Percentiles rank a stretch among this genome's conserved stretches.
These are phyloP conservation scores for Trachemys scripta DNA, from an alignment of 2,113 vertebrate genomes.

Conservation along the genomic window DNA sequence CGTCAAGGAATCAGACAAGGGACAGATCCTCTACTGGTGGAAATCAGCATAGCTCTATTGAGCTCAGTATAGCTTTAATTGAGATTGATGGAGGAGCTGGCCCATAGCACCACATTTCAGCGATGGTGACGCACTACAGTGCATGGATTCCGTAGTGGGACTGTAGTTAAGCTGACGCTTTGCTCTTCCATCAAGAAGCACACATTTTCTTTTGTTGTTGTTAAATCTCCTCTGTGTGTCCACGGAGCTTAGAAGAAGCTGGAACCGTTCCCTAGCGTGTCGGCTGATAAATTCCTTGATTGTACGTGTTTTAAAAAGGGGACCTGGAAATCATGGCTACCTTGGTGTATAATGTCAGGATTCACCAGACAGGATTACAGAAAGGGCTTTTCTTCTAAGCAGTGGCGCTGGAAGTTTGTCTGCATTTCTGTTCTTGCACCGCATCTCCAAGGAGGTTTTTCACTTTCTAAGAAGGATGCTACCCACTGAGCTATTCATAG, in stretches of 20 bases:
- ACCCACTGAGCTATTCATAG: conserved; percentile 84
- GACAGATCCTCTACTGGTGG: background rate
- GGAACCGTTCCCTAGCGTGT: background rate
- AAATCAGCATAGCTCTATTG: background rate
- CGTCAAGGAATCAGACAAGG: background rate
- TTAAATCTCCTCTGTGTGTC: background rate
- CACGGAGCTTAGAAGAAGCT: fast-evolving
- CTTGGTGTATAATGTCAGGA: conserved; percentile 42
- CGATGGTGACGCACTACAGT: background rate
- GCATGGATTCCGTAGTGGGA: background rate
- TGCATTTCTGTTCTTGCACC: conserved; percentile 71
- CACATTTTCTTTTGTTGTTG: background rate
- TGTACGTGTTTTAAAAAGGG: conserved; percentile 46
- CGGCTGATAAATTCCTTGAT: conserved; percentile 56
- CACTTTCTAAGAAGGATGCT: conserved; percentile 80
- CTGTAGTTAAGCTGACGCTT: background rate
- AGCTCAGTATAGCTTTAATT: background rate
- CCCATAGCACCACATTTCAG: background rate
- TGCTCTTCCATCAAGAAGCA: background rate
- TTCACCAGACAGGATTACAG: conserved; percentile 77
- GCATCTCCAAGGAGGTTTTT: conserved; percentile 80
- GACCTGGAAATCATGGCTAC: conserved; percentile 36
- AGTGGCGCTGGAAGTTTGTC: conserved; percentile 60
- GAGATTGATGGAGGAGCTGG: background rate
- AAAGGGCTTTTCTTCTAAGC: conserved; percentile 70